Evolutionary conservation across 2,888 invertebrate genomes (phyloP).

Genomic region (Habroteleia sp.): DNA sequence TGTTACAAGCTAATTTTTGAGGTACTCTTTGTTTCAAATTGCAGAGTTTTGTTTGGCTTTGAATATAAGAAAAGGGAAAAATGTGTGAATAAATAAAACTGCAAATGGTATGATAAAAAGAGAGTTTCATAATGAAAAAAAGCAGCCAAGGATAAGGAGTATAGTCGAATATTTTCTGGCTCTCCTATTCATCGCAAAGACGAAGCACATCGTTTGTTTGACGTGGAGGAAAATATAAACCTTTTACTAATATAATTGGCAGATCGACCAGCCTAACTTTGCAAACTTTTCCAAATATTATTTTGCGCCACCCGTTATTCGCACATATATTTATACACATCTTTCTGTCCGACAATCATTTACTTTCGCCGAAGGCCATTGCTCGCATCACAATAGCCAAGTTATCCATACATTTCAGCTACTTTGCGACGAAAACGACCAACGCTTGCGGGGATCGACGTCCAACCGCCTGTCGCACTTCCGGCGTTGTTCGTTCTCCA

Average conservation of each 20-base stretch:
- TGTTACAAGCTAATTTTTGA: constrained; percentile 62
- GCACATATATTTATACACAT: constrained; percentile 62
- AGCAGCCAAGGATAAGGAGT: constrained; percentile 1
- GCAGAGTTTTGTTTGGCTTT: constrained; percentile 59
- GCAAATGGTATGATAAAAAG: constrained; percentile 54
- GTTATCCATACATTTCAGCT: constrained; percentile 79
- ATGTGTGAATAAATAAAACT: constrained; percentile 60
- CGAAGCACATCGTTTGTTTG: constrained; percentile 11
- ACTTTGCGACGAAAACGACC: constrained; percentile 73
- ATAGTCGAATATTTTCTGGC: constrained; percentile 17
- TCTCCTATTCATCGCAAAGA: constrained; percentile 15
- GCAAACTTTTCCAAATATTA: not conserved
- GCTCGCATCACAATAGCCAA: constrained; percentile 79
- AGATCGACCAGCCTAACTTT: not conserved
- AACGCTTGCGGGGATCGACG: constrained; percentile 70
- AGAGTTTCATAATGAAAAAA: constrained; percentile 43
- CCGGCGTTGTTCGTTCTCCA: constrained; percentile 50
- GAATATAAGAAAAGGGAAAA: constrained; percentile 52
- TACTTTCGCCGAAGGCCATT: constrained; percentile 79
- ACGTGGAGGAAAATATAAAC: not conserved
- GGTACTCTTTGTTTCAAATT: constrained; percentile 56
- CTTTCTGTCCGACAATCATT: constrained; percentile 78
- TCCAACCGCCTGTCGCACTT: constrained; percentile 64
- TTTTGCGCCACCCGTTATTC: constrained; percentile 33
- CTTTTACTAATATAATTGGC: not conserved